These are phyloP conservation scores for Naso thynnoides DNA, from an alignment of 2,797 vertebrate species.

Conservation along the genomic window DNA sequence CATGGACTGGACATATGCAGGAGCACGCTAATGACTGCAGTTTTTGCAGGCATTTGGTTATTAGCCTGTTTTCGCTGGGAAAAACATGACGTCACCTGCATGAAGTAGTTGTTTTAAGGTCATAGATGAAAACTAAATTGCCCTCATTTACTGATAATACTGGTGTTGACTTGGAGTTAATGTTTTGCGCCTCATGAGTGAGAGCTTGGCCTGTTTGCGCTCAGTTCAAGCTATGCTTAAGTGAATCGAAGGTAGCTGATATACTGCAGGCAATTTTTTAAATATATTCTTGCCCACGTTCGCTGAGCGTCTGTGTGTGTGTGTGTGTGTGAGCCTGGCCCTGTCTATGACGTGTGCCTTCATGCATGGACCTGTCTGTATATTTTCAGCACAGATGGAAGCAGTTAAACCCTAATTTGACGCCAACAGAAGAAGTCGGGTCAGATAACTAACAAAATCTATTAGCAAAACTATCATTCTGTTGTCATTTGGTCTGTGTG, in stretches of 20 bases:
- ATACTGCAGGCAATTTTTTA: slow-evolving; percentile 41
- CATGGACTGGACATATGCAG: slow-evolving; percentile 58
- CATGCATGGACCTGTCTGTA: slow-evolving; percentile 63
- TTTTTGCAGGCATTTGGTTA: slow-evolving; percentile 70
- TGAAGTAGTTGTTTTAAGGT: slow-evolving; percentile 62
- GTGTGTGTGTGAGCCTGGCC: slow-evolving; percentile 26
- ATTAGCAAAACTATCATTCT: slow-evolving; percentile 82
- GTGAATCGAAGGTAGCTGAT: slow-evolving; percentile 56
- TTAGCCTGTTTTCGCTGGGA: slow-evolving; percentile 75
- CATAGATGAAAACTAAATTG: slow-evolving; percentile 74
- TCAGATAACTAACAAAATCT: slow-evolving; percentile 84
- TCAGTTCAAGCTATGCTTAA: slow-evolving; percentile 57
- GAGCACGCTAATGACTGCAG: slow-evolving; percentile 70
- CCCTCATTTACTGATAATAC: slow-evolving; percentile 69
- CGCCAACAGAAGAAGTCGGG: slow-evolving; percentile 76
- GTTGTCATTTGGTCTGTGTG: slow-evolving; percentile 75
- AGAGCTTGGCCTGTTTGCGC: slow-evolving; percentile 36
- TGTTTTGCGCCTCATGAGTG: slow-evolving; percentile 36
- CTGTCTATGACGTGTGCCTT: slow-evolving; percentile 58
- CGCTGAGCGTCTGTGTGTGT: slow-evolving; percentile 13
- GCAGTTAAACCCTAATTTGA: slow-evolving; percentile 81
- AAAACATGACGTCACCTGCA: slow-evolving; percentile 69
- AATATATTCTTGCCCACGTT: slow-evolving; percentile 72
- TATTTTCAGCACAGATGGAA: slow-evolving; percentile 80
- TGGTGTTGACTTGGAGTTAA: slow-evolving; percentile 51